Evolutionary conservation across 2,797 vertebrate genomes (phyloP), one percentile per base, ranked within the genome.

Genomic region (Sebastiscus albofasciatus): DNA sequence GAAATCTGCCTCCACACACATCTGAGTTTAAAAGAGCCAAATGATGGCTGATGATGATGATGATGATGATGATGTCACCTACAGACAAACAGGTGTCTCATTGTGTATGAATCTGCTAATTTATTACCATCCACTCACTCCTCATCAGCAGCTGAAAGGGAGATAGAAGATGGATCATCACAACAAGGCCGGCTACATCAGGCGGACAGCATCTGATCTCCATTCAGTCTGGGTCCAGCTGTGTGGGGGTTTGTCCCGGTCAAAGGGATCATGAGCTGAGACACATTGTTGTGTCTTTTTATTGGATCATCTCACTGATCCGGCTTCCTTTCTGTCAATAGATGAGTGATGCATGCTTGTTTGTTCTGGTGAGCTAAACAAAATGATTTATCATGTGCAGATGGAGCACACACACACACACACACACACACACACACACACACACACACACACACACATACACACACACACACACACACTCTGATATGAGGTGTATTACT

Each of bases 51-150:
- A 46, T 55, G 61, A 34, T 39, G 36, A 36, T n/a, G n/a, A n/a
- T 36, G 31, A 34, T 34, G 36, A 39, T 61, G 29, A 9, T 20
- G 59, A 18, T 72, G 62, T 73, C 80, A 60, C 33, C 77, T 34
- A 62, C 74, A 77, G 34, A 59, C 75, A 86, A 77, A 77, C 90
- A 88, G 87, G 82, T 87, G 89, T 87, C 68, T 73, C 46, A 85
- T 81, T 87, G 73, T 83, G 46, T 61, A 5, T 52, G 20, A 73
- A 67, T 77, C 8, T 81, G 56, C 55, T 54, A 49, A 72, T 81
- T 2, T 66, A 68, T 84, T 76, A 31, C 26, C 78, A 20, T 58
- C 49, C 22, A 0, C 52, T 64, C n/a, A 0, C 54, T 65, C 22
- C 46, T 76, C 60, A 61, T 80, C 29, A 88, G 73, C 83, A 83